Percentiles rank a stretch among this genome's conserved stretches.
phyloP scores from a whole-genome alignment of 2,113 vertebrate genomes.

The Galbula dea region DNA sequence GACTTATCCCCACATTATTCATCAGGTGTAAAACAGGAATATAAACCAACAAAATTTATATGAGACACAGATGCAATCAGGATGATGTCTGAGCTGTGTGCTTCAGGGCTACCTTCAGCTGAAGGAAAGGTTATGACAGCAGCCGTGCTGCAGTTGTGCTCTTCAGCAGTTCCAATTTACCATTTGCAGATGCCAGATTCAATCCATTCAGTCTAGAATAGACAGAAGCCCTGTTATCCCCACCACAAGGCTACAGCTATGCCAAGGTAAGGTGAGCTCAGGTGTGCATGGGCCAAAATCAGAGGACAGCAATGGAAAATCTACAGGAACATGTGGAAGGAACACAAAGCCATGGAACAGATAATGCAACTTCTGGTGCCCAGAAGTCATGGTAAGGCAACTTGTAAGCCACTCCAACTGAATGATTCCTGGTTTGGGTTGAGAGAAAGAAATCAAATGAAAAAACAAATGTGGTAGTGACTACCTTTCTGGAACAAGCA shows the following conservation, averaged over 20 bases:
- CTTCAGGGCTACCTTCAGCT: not conserved
- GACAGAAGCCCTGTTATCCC: fast-evolving
- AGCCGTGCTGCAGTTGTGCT: fast-evolving
- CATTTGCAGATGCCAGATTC: fast-evolving
- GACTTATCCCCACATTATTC: not conserved
- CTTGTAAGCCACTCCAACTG: not conserved
- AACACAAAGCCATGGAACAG: not conserved
- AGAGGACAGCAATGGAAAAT: not conserved
- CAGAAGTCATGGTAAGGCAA: not conserved
- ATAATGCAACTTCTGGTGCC: fast-evolving
- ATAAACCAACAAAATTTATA: not conserved
- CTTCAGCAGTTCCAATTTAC: not conserved
- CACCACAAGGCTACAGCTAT: not conserved
- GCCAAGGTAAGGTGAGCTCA: fast-evolving
- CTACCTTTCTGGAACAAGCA: not conserved
- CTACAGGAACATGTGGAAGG: not conserved
- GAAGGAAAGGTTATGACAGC: not conserved
- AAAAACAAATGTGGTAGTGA: not conserved
- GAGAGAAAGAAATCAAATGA: not conserved
- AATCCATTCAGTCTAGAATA: fast-evolving
- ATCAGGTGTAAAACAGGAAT: not conserved
- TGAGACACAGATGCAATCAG: not conserved
- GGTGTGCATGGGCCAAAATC: fast-evolving
- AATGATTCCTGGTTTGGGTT: not conserved
- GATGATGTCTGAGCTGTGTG: not conserved